Evolutionary conservation across 2,113 vertebrate species (phyloP), one percentile per base, ranked within the genome.

Genomic region (Oryzias curvinotus): DNA sequence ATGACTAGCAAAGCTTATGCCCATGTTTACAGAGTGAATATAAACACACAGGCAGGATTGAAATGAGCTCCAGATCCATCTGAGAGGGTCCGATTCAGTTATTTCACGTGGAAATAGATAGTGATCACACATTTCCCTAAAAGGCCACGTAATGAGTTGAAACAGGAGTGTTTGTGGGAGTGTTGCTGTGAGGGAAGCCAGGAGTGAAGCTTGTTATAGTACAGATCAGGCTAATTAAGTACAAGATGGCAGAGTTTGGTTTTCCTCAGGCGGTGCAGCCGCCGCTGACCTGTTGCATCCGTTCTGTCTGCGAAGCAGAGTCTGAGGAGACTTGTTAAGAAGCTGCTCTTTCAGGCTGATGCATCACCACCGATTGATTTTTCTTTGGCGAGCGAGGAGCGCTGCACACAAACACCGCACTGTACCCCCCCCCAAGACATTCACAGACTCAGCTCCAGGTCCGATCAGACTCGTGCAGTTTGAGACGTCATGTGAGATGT

Each of bases 271-370:
- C 23, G 0, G 7, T 2, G 43, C 47, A 8, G 64, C 36, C 3
- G 64, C 36, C 3, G 23, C 57, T 52, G 68, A 78, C 78, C 71
- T 79, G 72, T 71, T 75, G 64, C 57, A 14, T 66, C 44, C 16
- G 4, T 49, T 62, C 50, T 16, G 64, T 14, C 12, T 36, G 61
- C 42, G 52, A 62, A 62, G 51, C 48, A n/a, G 54, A 50, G 61
- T 77, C 63, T 71, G 82, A 77, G 75, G 82, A 77, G 80, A 70
- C 75, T 79, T 77, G 72, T 84, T 81, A 79, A 50, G 67, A 72
- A 55, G 62, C 52, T 30, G 62, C 62, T 54, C 26, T 36, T 63
- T 65, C 47, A 5, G 25, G 36, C 69, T 57, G 62, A 64, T 69
- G 64, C 68, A 65, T 74, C 75, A 77, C 57, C 26, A 8, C 19